Conservation (phyloP, 2,113 vertebrate genomes). For the Onychostoma macrolepis region DNA sequence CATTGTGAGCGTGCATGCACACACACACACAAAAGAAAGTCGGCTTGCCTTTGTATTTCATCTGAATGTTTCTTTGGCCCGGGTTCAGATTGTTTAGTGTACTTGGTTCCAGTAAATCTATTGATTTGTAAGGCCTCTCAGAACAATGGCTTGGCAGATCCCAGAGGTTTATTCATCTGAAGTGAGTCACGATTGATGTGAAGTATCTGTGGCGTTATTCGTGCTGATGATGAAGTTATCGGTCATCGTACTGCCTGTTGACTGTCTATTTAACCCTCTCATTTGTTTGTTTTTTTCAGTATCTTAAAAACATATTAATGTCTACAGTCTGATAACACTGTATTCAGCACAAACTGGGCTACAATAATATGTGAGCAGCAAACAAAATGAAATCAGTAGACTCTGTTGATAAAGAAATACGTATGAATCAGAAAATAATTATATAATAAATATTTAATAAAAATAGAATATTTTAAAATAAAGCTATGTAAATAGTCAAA, state of each 20-base stretch:
- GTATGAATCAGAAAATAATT: too few species aligned
- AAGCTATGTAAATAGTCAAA: too few species aligned
- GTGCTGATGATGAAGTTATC: background rate
- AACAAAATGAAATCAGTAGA: background rate
- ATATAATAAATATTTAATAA: too few species aligned
- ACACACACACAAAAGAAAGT: background rate
- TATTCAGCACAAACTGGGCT: too few species aligned
- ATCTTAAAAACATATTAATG: too few species aligned
- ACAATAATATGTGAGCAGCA: too few species aligned
- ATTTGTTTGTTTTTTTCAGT: too few species aligned
- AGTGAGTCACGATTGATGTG: constrained; percentile 18
- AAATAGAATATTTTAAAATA: too few species aligned
- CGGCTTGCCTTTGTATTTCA: background rate
- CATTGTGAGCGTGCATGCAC: background rate
- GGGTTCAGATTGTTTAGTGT: constrained; percentile 7
- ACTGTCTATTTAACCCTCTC: background rate
- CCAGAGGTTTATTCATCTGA: background rate
- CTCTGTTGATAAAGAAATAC: background rate
- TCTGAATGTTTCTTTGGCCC: constrained; percentile 6
- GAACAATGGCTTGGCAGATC: constrained; percentile 16
- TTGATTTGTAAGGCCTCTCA: background rate
- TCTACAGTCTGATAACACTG: too few species aligned
- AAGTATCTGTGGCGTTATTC: background rate
- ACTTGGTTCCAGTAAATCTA: constrained; percentile 22
- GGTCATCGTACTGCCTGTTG: background rate